Percentiles rank a stretch among this genome's conserved stretches.
These are phyloP conservation scores for Ophraella communa DNA, from an alignment of 2,888 invertebrate genomes.

Conservation along the genomic window DNA sequence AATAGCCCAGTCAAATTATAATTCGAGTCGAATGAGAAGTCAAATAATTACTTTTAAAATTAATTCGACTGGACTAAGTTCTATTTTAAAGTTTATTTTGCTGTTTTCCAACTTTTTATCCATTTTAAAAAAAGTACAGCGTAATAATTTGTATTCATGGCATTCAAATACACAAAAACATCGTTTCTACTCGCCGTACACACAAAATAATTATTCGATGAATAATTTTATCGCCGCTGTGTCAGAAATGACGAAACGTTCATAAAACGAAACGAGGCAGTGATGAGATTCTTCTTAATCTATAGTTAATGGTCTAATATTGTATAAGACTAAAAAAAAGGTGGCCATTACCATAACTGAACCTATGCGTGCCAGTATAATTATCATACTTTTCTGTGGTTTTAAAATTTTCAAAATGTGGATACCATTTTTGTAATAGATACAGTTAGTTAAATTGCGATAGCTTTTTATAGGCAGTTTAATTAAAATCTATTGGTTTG, in stretches of 20 bases:
- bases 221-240: neutral
- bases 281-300: neutral
- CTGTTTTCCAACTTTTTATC: too few relatives aligned
- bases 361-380: neutral
- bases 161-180: too few relatives aligned
- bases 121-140: too few relatives aligned
- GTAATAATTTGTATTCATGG: too few relatives aligned
- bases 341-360: neutral
- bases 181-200: too few relatives aligned
- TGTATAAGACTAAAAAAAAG: constrained; percentile 1
- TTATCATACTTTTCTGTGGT: constrained; percentile 5
- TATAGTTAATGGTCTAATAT: constrained; percentile 7
- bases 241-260: neutral
- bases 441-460: neutral
- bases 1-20: too few relatives aligned
- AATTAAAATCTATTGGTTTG: neutral
- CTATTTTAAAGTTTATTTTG: too few relatives aligned
- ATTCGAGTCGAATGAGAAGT: too few relatives aligned
- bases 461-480: constrained; percentile 1
- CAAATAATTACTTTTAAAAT: too few relatives aligned
- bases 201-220: too few relatives aligned
- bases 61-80: too few relatives aligned
- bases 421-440: neutral
- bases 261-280: neutral
- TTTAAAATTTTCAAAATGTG: neutral